These are phyloP conservation scores for Rhinogobius similis DNA, from an alignment of 2,113 vertebrate species.

Conservation along the genomic window DNA sequence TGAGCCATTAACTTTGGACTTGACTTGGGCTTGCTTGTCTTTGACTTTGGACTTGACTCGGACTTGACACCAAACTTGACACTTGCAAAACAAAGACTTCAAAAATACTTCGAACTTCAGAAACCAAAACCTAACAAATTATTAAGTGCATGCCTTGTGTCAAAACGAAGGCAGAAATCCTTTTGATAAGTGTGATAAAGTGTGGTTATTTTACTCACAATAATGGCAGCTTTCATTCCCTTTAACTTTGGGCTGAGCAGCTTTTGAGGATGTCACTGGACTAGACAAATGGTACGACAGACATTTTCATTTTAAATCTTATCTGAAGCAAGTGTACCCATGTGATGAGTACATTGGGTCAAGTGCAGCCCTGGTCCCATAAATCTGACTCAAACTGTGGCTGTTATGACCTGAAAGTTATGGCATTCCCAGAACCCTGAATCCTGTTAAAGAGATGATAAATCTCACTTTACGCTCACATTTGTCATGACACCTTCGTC, in stretches of 20 bases:
- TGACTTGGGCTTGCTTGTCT: too few relatives aligned
- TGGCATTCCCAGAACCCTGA: conserved; percentile 41
- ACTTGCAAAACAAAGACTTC: too few relatives aligned
- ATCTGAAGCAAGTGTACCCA: neutral
- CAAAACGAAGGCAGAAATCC: too few relatives aligned
- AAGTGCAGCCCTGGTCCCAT: conserved; percentile 17
- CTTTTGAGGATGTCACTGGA: neutral
- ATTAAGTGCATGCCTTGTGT: too few relatives aligned
- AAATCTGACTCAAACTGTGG: conserved; percentile 43
- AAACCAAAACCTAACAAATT: too few relatives aligned
- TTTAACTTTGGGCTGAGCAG: neutral
- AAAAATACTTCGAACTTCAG: too few relatives aligned
- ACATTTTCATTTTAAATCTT: neutral
- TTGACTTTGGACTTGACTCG: too few relatives aligned
- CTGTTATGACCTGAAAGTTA: conserved; percentile 38
- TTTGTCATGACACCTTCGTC: conserved; percentile 30
- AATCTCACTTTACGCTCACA: conserved; percentile 32
- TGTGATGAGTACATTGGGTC: conserved; percentile 1
- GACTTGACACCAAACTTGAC: too few relatives aligned
- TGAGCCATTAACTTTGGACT: too few relatives aligned
- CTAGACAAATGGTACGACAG: neutral
- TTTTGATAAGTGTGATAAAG: too few relatives aligned
- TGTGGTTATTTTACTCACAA: neutral
- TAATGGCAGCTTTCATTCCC: neutral
- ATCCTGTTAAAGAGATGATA: conserved; percentile 15